Evolutionary conservation across 2,888 invertebrate genomes (phyloP).

Genomic region (Acleris literana): DNA sequence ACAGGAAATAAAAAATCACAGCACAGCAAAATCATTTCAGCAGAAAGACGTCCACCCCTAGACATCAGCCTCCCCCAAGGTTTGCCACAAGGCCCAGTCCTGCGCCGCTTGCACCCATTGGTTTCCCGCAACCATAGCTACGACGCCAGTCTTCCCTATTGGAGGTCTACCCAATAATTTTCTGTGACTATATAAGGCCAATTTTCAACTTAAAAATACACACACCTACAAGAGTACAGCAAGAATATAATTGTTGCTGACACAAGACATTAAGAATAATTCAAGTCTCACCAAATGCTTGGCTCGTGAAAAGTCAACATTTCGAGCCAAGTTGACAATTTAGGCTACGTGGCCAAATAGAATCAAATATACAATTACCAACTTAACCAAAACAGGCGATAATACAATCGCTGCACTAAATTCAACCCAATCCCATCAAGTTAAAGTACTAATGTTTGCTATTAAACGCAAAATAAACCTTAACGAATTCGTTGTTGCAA

Average conservation of each 20-base stretch:
- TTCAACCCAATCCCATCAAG: conserved; percentile 37
- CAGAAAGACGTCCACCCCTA: no score
- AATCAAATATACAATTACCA: conserved; percentile 25
- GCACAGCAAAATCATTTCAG: no score
- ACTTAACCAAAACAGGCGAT: conserved; percentile 1
- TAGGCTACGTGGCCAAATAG: conserved; percentile 36
- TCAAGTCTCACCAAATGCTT: conserved; percentile 4
- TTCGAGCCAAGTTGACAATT: conserved; percentile 56
- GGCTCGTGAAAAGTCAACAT: conserved; percentile 59
- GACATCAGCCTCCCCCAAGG: no score
- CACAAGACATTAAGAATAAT: conserved; percentile 1
- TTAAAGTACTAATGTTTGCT: conserved; percentile 14
- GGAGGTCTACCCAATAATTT: no score
- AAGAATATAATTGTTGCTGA: neutral
- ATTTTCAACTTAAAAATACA: no score
- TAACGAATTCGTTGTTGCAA: conserved; percentile 11
- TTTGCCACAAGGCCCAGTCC: no score
- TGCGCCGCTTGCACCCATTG: no score
- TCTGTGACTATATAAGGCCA: no score
- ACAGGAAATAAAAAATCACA: no score
- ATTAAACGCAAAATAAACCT: conserved; percentile 1
- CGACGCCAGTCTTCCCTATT: no score
- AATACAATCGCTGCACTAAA: conserved; percentile 20
- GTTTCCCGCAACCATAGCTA: no score
- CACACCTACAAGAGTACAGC: no score